A percentile compares a stretch with the other conserved stretches of the same genome.
Evolutionary conservation across 2,113 vertebrate species (phyloP).

Genomic region (Grus americana): DNA sequence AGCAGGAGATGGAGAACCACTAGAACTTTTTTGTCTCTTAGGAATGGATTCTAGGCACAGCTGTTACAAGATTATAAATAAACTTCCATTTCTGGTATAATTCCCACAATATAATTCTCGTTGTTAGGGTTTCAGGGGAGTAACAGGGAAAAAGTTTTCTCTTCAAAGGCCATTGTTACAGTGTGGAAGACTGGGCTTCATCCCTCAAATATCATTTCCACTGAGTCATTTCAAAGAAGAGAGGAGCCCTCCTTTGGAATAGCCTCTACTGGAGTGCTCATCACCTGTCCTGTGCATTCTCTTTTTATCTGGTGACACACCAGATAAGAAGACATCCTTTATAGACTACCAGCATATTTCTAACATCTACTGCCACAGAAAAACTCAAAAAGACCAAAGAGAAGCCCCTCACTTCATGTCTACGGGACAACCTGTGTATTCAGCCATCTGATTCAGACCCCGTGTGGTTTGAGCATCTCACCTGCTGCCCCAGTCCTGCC

Average conservation of each 20-base stretch:
- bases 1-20: neutral
- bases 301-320: neutral
- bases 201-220: neutral
- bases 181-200: neutral
- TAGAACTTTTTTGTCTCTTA: neutral
- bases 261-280: neutral
- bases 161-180: neutral
- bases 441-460: neutral
- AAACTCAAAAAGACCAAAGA: neutral
- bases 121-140: neutral
- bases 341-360: neutral
- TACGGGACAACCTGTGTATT: neutral
- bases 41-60: neutral
- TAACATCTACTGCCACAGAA: neutral
- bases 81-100: neutral
- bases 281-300: neutral
- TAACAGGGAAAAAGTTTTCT: neutral
- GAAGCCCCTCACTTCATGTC: neutral
- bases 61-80: neutral
- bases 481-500: constrained; percentile 78
- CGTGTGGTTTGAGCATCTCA: neutral
- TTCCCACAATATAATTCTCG: neutral
- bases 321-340: neutral
- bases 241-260: neutral
- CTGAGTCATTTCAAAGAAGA: neutral